A percentile compares a stretch with the other conserved stretches of the same genome.
Conservation (phyloP, 2,113 vertebrate genomes). For the Paramisgurnus dabryanus region DNA sequence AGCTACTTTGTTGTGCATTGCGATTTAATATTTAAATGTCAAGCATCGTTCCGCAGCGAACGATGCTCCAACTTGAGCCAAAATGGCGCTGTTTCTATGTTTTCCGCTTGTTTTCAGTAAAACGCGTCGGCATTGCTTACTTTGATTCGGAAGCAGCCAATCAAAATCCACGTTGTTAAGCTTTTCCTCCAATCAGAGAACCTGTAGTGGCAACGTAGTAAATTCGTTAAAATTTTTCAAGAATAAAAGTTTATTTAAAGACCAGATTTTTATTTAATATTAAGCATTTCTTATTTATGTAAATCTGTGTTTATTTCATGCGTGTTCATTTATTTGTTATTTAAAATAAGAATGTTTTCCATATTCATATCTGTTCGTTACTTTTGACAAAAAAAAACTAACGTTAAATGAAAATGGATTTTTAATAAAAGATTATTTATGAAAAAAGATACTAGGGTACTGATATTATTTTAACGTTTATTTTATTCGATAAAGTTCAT, state of each 20-base stretch:
- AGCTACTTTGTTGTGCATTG: neutral
- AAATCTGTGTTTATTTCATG: too few relatives aligned
- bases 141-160: conserved; percentile 55
- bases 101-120: conserved; percentile 54
- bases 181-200: conserved; percentile 53
- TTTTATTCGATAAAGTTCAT: too few relatives aligned
- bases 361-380: too few relatives aligned
- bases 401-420: too few relatives aligned
- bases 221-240: neutral
- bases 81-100: conserved; percentile 69
- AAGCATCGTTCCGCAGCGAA: neutral
- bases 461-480: too few relatives aligned
- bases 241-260: neutral
- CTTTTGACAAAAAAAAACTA: too few relatives aligned
- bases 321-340: too few relatives aligned
- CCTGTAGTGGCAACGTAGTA: neutral
- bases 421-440: too few relatives aligned
- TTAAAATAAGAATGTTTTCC: too few relatives aligned
- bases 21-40: neutral
- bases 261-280: neutral
- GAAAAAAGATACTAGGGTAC: too few relatives aligned
- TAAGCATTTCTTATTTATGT: too few relatives aligned
- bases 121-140: conserved; percentile 58
- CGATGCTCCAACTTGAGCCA: conserved; percentile 47
- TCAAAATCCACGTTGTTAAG: conserved; percentile 58